A percentile compares a stretch with the other conserved stretches of the same genome.
These are phyloP conservation scores for Eidolon dupreanum DNA, from an alignment of 2,797 vertebrate species.

Conservation along the genomic window DNA sequence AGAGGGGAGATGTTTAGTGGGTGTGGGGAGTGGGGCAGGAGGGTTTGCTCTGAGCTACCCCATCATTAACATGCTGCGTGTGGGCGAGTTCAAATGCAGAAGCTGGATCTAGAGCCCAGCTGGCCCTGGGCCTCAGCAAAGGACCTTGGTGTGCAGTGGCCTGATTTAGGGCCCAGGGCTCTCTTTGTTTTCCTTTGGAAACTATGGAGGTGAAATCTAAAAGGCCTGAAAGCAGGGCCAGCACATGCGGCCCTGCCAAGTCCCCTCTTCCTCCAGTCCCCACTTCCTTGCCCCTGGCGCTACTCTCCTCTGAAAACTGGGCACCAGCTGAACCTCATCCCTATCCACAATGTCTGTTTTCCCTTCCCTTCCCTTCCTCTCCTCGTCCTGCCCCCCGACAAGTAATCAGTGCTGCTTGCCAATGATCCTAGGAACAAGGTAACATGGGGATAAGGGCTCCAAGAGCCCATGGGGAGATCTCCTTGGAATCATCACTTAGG, in stretches of 20 bases:
- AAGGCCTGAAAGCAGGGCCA: slow-evolving; percentile 46
- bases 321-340: not conserved
- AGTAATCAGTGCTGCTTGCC: not conserved
- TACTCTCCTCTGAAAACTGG: slow-evolving; percentile 25
- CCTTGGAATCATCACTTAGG: not conserved
- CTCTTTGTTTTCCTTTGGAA: slow-evolving; percentile 61
- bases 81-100: slow-evolving; percentile 5
- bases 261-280: not conserved
- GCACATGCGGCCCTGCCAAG: slow-evolving; percentile 49
- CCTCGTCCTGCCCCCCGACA: not conserved
- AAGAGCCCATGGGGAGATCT: not conserved
- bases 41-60: not conserved
- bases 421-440: not conserved
- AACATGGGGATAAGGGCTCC: not conserved
- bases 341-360: not conserved
- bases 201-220: slow-evolving; percentile 72
- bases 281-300: not conserved
- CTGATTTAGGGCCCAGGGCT: slow-evolving; percentile 64
- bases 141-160: slow-evolving; percentile 64
- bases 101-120: slow-evolving; percentile 6
- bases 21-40: not conserved
- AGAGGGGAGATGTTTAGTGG: not conserved
- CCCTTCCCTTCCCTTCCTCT: not conserved
- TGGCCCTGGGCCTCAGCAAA: slow-evolving; percentile 6
- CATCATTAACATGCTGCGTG: slow-evolving; percentile 45